A percentile compares a stretch with the other conserved stretches of the same genome.
Evolutionary conservation across 2,113 vertebrate genomes (phyloP).

Genomic region (Hippocampus zosterae): DNA sequence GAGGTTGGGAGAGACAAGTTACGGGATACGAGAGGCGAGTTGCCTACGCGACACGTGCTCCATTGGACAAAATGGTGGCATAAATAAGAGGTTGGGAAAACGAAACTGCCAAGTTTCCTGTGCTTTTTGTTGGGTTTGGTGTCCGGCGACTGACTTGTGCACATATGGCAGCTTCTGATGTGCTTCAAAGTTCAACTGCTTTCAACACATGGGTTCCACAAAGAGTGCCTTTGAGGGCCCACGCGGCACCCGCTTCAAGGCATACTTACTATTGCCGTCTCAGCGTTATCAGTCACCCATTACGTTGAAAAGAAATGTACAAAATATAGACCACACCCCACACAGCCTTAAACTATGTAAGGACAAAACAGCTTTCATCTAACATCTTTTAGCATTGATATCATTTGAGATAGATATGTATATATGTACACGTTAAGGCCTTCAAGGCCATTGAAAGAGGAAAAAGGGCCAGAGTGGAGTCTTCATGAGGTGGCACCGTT

Average conservation of each 20-base stretch:
- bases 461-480: conserved; percentile 33
- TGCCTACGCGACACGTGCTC: conserved; percentile 35
- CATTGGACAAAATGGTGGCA: conserved; percentile 38
- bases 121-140: conserved; percentile 50
- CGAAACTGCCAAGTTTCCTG: conserved; percentile 58
- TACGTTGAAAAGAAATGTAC: conserved; percentile 66
- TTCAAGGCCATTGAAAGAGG: conserved; percentile 40
- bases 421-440: conserved; percentile 63
- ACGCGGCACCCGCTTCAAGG: conserved; percentile 41
- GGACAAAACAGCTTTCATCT: conserved; percentile 60
- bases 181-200: conserved; percentile 55
- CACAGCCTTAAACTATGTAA: conserved; percentile 41
- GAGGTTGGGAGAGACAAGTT: conserved; percentile 20
- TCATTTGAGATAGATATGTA: conserved; percentile 63
- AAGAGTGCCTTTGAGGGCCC: conserved; percentile 41
- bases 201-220: conserved; percentile 46
- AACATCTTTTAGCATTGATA: conserved; percentile 50
- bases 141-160: conserved; percentile 45
- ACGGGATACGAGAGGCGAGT: conserved; percentile 18
- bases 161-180: conserved; percentile 57
- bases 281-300: conserved; percentile 43
- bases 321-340: conserved; percentile 62
- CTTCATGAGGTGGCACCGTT: conserved; percentile 37
- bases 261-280: conserved; percentile 66
- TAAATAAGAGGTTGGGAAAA: conserved; percentile 28